phyloP scores from a whole-genome alignment of 1,140 invertebrate species.

The Diorhabda elongata region DNA sequence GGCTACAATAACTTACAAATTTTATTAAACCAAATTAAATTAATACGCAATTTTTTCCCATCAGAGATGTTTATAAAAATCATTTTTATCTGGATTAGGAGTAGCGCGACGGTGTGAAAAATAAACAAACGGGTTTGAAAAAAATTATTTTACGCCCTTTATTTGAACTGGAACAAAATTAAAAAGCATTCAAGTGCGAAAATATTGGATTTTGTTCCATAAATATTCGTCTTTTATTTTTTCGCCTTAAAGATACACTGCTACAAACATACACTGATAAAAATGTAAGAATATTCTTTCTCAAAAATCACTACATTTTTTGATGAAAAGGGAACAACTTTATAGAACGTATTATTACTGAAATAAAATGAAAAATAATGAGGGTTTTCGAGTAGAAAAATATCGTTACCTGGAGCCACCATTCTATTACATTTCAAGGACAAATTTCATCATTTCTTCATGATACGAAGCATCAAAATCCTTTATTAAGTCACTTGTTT shows the following conservation, averaged over 20 bases:
- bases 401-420: too few species aligned
- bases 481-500: too few species aligned
- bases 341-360: too few species aligned
- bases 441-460: too few species aligned
- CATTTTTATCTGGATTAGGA: slow-evolving; percentile 20
- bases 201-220: slow-evolving; percentile 25
- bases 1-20: slow-evolving; percentile 15
- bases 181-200: slow-evolving; percentile 25
- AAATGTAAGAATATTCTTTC: too few species aligned
- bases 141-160: slow-evolving; percentile 25
- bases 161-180: slow-evolving; percentile 27
- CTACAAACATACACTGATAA: background rate
- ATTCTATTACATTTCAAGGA: too few species aligned
- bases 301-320: too few species aligned
- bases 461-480: too few species aligned
- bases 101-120: slow-evolving; percentile 15
- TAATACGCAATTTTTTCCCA: slow-evolving; percentile 15
- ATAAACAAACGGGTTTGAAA: slow-evolving; percentile 17
- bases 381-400: too few species aligned
- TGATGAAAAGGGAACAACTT: too few species aligned
- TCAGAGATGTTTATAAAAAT: slow-evolving; percentile 10
- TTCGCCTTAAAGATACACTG: background rate
- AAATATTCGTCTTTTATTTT: slow-evolving; percentile 12
- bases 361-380: too few species aligned
- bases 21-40: slow-evolving; percentile 20